These are phyloP conservation scores for Menura novaehollandiae DNA, from an alignment of 2,113 vertebrate species.

Conservation along the genomic window DNA sequence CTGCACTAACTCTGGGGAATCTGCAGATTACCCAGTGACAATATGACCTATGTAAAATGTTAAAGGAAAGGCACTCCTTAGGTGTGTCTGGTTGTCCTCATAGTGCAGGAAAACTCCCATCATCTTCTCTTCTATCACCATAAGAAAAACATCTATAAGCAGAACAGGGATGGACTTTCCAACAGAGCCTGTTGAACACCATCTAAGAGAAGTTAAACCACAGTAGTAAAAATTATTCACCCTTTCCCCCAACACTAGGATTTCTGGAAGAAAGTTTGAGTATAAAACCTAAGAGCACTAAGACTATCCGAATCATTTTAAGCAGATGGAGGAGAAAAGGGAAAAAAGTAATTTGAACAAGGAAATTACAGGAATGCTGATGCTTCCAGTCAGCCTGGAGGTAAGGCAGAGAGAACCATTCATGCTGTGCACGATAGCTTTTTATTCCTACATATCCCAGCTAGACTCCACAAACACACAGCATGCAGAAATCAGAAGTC, in stretches of 20 bases:
- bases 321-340: not conserved
- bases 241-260: not conserved
- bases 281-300: not conserved
- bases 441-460: not conserved
- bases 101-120: not conserved
- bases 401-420: not conserved
- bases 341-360: not conserved
- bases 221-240: not conserved
- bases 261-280: not conserved
- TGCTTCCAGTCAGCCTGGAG: not conserved
- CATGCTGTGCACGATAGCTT: not conserved
- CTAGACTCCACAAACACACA: conserved; percentile 2
- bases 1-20: not conserved
- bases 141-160: not conserved
- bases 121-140: not conserved
- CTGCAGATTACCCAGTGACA: not conserved
- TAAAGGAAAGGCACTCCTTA: not conserved
- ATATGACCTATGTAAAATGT: not conserved
- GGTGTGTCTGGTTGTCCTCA: not conserved
- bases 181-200: not conserved
- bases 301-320: not conserved
- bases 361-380: conserved; percentile 9
- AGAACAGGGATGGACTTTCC: not conserved
- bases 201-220: not conserved
- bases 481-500: not conserved